Percentiles rank a stretch among this genome's conserved stretches.
These are phyloP conservation scores for Grammatotria lemairii DNA, from an alignment of 2,113 vertebrate species.

Conservation along the genomic window DNA sequence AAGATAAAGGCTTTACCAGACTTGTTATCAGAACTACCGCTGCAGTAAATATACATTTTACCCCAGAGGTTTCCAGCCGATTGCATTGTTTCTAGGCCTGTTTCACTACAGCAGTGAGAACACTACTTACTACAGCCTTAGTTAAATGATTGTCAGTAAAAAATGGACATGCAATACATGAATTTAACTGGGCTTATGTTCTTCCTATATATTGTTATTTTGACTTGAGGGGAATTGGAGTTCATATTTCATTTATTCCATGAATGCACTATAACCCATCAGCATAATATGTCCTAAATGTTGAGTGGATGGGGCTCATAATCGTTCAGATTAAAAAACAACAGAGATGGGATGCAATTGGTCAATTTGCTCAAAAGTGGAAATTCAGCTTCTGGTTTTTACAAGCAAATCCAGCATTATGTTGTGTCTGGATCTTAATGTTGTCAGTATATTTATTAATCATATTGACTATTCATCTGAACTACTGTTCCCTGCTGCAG, in stretches of 20 bases:
- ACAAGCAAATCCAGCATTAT: background rate
- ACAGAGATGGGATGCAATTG: background rate
- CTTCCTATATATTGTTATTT: background rate
- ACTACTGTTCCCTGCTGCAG: background rate
- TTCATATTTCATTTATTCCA: background rate
- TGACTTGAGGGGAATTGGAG: background rate
- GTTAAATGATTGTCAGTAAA: background rate
- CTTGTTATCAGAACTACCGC: background rate
- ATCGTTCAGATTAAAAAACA: background rate
- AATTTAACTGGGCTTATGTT: background rate
- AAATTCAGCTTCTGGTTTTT: background rate
- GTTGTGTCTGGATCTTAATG: background rate
- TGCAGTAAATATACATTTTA: background rate
- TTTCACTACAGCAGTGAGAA: background rate
- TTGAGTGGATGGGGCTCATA: background rate
- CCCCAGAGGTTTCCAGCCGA: background rate
- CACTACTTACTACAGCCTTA: background rate
- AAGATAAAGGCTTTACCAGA: background rate
- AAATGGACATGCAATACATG: background rate
- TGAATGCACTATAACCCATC: background rate
- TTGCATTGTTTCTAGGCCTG: background rate
- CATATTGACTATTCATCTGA: background rate
- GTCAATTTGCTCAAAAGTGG: background rate
- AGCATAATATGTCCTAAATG: background rate
- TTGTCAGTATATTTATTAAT: background rate